Percentiles rank a stretch among this genome's conserved stretches.
Evolutionary conservation across 2,113 vertebrate genomes (phyloP).

Genomic region (Hypomesus transpacificus): DNA sequence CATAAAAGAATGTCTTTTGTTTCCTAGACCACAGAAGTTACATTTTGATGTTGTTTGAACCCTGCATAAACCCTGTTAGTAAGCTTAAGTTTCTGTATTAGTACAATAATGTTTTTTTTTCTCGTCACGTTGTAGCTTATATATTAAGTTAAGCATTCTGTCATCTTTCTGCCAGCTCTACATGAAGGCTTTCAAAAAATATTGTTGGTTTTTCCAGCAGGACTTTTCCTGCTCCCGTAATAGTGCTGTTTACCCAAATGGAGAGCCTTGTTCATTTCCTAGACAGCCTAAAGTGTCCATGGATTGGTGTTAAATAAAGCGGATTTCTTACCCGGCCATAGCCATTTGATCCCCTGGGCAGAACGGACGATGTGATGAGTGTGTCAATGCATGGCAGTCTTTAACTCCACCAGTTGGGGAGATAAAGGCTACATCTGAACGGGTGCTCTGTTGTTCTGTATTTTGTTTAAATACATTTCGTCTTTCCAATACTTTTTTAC

Average conservation of each 20-base stretch:
- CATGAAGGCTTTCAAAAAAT: not conserved
- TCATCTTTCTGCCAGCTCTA: not conserved
- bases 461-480: not conserved
- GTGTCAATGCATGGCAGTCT: not conserved
- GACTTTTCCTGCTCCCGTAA: constrained; percentile 6
- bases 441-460: not conserved
- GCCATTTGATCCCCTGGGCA: constrained; percentile 1
- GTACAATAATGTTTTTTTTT: not conserved
- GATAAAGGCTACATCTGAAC: constrained; percentile 1
- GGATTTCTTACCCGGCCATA: constrained; percentile 1
- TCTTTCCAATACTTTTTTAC: constrained; percentile 19
- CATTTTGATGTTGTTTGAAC: not conserved
- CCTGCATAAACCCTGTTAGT: not conserved
- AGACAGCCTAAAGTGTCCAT: constrained; percentile 13
- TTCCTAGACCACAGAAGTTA: not conserved
- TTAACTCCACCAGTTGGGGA: not conserved
- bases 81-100: not conserved
- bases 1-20: not conserved
- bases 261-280: constrained; percentile 19
- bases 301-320: constrained; percentile 16
- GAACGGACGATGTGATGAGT: not conserved
- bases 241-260: constrained; percentile 15
- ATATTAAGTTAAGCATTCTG: not conserved
- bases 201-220: not conserved
- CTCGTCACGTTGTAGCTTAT: not conserved